phyloP scores from a whole-genome alignment of 2,888 invertebrate genomes.

The Odontothrips loti region DNA sequence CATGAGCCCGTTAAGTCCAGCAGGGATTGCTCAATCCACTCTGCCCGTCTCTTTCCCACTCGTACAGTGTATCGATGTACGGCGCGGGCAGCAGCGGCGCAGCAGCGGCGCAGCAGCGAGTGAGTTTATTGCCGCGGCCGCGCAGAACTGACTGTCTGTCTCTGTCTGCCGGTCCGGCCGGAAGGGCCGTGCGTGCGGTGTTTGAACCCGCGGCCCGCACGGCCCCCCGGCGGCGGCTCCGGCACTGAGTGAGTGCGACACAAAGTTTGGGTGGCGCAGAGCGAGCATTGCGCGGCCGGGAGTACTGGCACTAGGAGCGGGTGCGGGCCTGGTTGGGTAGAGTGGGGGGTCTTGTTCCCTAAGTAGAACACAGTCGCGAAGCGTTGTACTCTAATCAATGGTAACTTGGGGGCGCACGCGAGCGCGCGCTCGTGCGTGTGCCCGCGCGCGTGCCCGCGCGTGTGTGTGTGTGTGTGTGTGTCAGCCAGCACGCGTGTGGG shows the following conservation, averaged over 20 bases:
- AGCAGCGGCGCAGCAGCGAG: no score
- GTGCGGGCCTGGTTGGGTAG: no score
- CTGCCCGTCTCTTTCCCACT: no score
- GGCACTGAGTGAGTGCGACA: background rate
- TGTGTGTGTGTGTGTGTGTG: background rate
- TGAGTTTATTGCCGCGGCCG: no score
- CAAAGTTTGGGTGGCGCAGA: background rate
- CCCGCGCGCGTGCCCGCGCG: background rate
- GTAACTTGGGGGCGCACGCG: conserved; percentile 3
- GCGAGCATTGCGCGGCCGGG: background rate
- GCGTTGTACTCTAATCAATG: conserved; percentile 3
- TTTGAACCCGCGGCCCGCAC: no score
- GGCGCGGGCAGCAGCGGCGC: no score
- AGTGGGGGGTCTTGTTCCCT: background rate
- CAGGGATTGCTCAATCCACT: no score
- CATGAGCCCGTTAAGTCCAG: no score
- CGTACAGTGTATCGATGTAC: no score
- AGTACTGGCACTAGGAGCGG: no score
- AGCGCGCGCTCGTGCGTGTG: background rate
- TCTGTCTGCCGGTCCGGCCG: background rate
- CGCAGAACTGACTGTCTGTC: background rate
- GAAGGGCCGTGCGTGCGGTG: background rate
- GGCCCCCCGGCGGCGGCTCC: no score
- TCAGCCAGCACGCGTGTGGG: background rate
- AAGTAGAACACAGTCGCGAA: background rate